phyloP scores from a whole-genome alignment of 2,888 invertebrate genomes.

The Merodon equestris region DNA sequence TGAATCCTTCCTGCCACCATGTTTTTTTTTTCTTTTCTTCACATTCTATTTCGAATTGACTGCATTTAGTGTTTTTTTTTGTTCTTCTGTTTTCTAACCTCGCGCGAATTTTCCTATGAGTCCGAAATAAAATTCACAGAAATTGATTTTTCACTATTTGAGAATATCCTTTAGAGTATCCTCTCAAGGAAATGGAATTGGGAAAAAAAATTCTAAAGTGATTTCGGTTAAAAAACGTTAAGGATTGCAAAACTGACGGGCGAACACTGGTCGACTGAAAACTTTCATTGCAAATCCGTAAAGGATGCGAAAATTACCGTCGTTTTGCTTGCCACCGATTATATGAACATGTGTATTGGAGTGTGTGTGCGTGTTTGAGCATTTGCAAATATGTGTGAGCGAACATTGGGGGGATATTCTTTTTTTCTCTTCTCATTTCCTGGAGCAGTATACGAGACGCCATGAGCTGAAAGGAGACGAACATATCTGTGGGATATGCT shows the following conservation, averaged over 20 bases:
- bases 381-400: not conserved
- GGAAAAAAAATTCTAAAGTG: slow-evolving; percentile 4
- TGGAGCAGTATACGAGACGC: slow-evolving; percentile 42
- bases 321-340: slow-evolving; percentile 37
- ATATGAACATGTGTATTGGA: slow-evolving; percentile 20
- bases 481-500: slow-evolving; percentile 57
- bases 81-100: not conserved
- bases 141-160: slow-evolving; percentile 40
- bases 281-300: slow-evolving; percentile 73
- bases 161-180: too few species aligned
- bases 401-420: not conserved
- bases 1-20: slow-evolving; percentile 45
- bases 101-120: too few species aligned
- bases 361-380: slow-evolving; percentile 17
- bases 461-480: slow-evolving; percentile 66
- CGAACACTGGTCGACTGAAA: slow-evolving; percentile 76
- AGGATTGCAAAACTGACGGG: slow-evolving; percentile 71
- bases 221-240: slow-evolving; percentile 50
- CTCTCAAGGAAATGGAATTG: slow-evolving; percentile 17
- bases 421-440: slow-evolving; percentile 40
- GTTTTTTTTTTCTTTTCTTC: slow-evolving; percentile 26
- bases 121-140: not conserved
- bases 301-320: slow-evolving; percentile 71
- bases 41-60: slow-evolving; percentile 1
- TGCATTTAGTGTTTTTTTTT: not conserved